Percentiles rank a stretch among this genome's conserved stretches.
phyloP scores from a whole-genome alignment of 2,113 vertebrate genomes.

The Podilymbus podiceps region DNA sequence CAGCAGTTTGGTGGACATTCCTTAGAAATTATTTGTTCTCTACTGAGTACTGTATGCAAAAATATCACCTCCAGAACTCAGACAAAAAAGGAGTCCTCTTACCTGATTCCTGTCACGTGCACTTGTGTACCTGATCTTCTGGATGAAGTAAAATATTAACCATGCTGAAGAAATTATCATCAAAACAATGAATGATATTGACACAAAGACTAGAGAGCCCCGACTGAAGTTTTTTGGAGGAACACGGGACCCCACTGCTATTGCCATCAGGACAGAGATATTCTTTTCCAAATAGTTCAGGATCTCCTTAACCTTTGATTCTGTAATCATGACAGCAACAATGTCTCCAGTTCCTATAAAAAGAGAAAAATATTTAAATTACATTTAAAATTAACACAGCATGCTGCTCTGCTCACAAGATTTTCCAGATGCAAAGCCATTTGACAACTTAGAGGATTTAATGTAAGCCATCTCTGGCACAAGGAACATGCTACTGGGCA shows the following conservation, averaged over 20 bases:
- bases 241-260: conserved; percentile 86
- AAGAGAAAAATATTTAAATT: not conserved
- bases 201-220: conserved; percentile 94
- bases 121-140: conserved; percentile 93
- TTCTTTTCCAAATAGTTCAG: conserved; percentile 91
- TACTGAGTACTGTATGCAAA: not conserved
- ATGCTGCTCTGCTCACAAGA: not conserved
- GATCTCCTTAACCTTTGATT: conserved; percentile 91
- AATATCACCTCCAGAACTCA: not conserved
- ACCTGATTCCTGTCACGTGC: conserved; percentile 95
- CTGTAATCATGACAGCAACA: conserved; percentile 97
- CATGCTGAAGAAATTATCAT: conserved; percentile 98
- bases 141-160: conserved; percentile 99
- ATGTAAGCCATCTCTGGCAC: not conserved
- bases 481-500: not conserved
- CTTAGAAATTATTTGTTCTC: not conserved
- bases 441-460: not conserved
- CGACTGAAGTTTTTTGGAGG: conserved; percentile 87
- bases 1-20: not conserved
- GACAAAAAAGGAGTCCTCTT: not conserved
- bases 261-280: conserved; percentile 89
- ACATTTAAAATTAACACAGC: not conserved
- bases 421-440: not conserved
- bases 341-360: conserved; percentile 92
- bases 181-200: conserved; percentile 97